These are phyloP conservation scores for Baryphthengus martii DNA, from an alignment of 2,113 vertebrate species.

Conservation along the genomic window DNA sequence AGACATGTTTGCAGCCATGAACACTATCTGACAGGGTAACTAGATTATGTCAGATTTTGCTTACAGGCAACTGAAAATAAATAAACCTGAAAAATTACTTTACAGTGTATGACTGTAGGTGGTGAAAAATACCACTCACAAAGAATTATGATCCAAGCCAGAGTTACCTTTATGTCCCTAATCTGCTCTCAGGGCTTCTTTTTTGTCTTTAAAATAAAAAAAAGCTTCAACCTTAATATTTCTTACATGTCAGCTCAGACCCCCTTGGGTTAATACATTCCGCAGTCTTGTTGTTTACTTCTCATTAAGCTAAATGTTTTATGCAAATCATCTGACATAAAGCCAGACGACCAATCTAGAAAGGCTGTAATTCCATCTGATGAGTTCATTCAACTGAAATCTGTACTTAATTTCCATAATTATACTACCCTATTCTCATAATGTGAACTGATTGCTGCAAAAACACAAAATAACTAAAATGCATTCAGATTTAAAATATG, in stretches of 20 bases:
- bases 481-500: constrained; percentile 73
- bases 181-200: constrained; percentile 51
- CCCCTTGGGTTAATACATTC: constrained; percentile 75
- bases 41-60: constrained; percentile 66
- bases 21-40: constrained; percentile 52
- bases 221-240: constrained; percentile 58
- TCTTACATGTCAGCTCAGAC: constrained; percentile 68
- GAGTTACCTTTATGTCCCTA: constrained; percentile 45
- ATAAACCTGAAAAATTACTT: constrained; percentile 66
- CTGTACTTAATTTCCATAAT: constrained; percentile 81
- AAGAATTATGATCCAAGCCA: constrained; percentile 52
- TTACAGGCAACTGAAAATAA: constrained; percentile 65
- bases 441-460: constrained; percentile 77
- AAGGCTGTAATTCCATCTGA: constrained; percentile 79
- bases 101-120: constrained; percentile 24
- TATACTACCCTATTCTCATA: constrained; percentile 78
- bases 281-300: constrained; percentile 75
- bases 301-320: constrained; percentile 81
- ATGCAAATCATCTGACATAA: constrained; percentile 78
- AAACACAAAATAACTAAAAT: constrained; percentile 73
- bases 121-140: constrained; percentile 40
- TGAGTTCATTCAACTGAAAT: constrained; percentile 81
- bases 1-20: constrained; percentile 17
- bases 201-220: constrained; percentile 30
- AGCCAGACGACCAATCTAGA: constrained; percentile 77